Evolutionary conservation across 2,888 invertebrate species (phyloP).

Genomic region (Drosophila dives): DNA sequence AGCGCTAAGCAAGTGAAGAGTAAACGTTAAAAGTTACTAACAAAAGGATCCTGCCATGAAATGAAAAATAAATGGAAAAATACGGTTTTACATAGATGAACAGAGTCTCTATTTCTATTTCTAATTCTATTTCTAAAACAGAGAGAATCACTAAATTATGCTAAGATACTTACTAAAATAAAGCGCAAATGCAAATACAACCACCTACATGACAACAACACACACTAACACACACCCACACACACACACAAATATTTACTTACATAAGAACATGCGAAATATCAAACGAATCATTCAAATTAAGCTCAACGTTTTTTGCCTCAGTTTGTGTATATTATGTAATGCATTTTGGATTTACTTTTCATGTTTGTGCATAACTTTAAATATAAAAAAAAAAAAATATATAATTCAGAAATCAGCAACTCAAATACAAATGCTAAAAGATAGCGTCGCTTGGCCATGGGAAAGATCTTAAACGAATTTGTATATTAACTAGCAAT

Average conservation of each 20-base stretch:
- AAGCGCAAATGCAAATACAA: slow-evolving; percentile 19
- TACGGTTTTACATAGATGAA: slow-evolving; percentile 70
- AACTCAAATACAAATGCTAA: slow-evolving; percentile 10
- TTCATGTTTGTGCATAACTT: slow-evolving; percentile 30
- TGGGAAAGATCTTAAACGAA: slow-evolving; percentile 76
- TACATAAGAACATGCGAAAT: slow-evolving; percentile 25
- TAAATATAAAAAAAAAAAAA: slow-evolving; percentile 15
- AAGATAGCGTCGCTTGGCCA: slow-evolving; percentile 62
- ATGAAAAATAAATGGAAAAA: slow-evolving; percentile 71
- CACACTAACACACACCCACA: background rate
- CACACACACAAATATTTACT: background rate
- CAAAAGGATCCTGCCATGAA: slow-evolving; percentile 80
- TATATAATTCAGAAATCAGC: slow-evolving; percentile 4
- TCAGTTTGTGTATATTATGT: slow-evolving; percentile 40
- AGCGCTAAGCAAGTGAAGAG: slow-evolving; percentile 56
- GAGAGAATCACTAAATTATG: slow-evolving; percentile 38
- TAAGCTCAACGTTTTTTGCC: slow-evolving; percentile 37
- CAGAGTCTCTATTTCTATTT: slow-evolving; percentile 33
- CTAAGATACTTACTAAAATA: slow-evolving; percentile 40
- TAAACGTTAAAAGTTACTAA: slow-evolving; percentile 78
- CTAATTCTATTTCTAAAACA: slow-evolving; percentile 25
- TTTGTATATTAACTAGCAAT: slow-evolving; percentile 81
- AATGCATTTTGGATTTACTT: slow-evolving; percentile 46
- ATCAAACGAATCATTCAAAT: slow-evolving; percentile 22
- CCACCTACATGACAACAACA: slow-evolving; percentile 45